Base-by-base conservation (phyloP, 2,797 vertebrate genomes). In the Erethizon dorsatum region DNA sequence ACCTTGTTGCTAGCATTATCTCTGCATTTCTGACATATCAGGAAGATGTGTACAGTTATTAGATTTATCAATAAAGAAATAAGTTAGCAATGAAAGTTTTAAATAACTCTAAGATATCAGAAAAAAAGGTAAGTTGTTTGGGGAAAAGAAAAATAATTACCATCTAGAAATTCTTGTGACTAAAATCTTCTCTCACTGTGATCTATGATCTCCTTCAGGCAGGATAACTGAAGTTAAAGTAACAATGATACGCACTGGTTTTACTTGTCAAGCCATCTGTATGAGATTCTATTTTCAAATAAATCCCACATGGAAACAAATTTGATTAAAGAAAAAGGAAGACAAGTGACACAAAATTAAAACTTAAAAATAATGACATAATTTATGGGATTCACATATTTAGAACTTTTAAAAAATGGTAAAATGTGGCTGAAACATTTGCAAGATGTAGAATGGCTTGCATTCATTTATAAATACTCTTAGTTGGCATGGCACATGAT, bases 1-100 rank as follows among this genome's bases (percentile, higher is more conserved):
- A 96, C 86, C 78, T 95, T 88, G 88, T 92, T 97, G 88, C 83
- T 95, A 54, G 82, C 52, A 87, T 90, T 93, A 75, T 6, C 77
- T 73, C 87, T 95, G 65, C 56, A 87, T 96, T 93, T 96, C 88
- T 75, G 61, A 91, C 33, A 83, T 83, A 80, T 56, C 85, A 90
- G 33, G 69, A 28, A 91, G 91, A 91, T 47, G 12, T 67, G 0
- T 26, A 31, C 18, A 92, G 50, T 86, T 90, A 88, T n/a, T 80
- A 83, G 20, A 87, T 71, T 56, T 65, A 22, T 65, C 47, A 65
- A 69, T 11, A 65, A 47, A 82, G 71, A 80, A 88, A 47, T 67
- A 91, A 90, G n/a, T 96, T 67, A 77, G 6, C 56, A 87, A 61
- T 78, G n/a, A 83, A 85, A 93, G 80, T 52, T 87, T 96, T 18